phyloP scores from a whole-genome alignment of 2,113 vertebrate genomes.

The Bujurquina vittata region DNA sequence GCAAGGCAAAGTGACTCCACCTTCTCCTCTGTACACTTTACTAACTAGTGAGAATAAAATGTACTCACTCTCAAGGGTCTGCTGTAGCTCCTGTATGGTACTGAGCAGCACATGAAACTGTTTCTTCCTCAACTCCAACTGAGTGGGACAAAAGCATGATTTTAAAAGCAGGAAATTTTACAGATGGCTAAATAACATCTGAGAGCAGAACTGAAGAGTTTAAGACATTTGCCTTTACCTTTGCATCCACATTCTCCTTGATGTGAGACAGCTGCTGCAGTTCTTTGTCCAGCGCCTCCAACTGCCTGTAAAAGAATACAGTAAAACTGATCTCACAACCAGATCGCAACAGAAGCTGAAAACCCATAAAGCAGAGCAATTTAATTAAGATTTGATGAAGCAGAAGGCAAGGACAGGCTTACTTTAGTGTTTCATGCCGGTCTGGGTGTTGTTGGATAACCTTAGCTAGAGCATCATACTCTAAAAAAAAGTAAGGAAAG shows the following conservation, averaged over 20 bases:
- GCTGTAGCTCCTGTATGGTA: slow-evolving; percentile 97
- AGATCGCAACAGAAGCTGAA: neutral
- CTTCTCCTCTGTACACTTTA: neutral
- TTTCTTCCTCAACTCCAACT: slow-evolving; percentile 97
- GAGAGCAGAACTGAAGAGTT: neutral
- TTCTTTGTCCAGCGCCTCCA: slow-evolving; percentile 96
- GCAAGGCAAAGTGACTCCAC: neutral
- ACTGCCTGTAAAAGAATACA: slow-evolving; percentile 82
- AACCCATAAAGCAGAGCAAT: neutral
- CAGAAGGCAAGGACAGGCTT: slow-evolving; percentile 64
- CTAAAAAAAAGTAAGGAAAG: slow-evolving; percentile 67
- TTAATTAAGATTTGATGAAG: neutral
- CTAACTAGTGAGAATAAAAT: neutral
- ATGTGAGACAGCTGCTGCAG: slow-evolving; percentile 94
- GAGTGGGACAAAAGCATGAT: neutral
- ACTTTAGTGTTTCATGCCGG: slow-evolving; percentile 96
- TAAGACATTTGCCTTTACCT: slow-evolving; percentile 79
- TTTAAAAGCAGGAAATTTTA: neutral
- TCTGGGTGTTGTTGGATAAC: slow-evolving; percentile 98
- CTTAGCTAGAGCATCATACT: slow-evolving; percentile 97
- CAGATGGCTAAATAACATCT: neutral
- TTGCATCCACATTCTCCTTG: slow-evolving; percentile 97
- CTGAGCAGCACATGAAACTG: slow-evolving; percentile 98
- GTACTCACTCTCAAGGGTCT: slow-evolving; percentile 96
- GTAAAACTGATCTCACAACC: neutral